Conservation (phyloP, 2,888 invertebrate species). For the Hartigia nigra region DNA sequence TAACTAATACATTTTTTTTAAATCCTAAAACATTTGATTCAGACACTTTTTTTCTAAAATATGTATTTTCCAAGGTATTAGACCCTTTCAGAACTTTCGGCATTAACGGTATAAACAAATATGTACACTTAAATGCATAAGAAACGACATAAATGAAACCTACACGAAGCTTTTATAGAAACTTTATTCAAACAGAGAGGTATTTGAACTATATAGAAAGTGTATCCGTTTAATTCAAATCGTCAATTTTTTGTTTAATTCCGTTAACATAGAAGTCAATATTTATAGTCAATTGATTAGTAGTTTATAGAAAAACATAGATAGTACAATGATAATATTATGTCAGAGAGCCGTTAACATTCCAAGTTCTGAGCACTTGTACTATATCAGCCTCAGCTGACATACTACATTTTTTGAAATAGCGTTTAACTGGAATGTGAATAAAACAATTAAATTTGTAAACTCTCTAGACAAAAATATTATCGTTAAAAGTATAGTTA, state of each 20-base stretch:
- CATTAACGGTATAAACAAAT: neutral
- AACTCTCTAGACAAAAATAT: neutral
- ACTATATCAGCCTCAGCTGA: neutral
- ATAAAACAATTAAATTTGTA: neutral
- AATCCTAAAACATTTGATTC: too few relatives aligned
- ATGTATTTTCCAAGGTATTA: too few relatives aligned
- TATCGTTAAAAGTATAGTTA: conserved; percentile 18
- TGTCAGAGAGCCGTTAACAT: neutral
- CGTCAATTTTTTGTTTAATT: neutral
- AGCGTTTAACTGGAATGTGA: neutral
- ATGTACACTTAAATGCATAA: neutral
- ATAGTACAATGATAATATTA: neutral
- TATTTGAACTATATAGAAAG: neutral
- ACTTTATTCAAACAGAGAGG: neutral
- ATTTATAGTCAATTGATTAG: conserved; percentile 20
- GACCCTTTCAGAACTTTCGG: too few relatives aligned
- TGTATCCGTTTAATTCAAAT: neutral
- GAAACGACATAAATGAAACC: neutral
- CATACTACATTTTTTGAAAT: neutral
- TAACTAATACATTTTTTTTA: too few relatives aligned
- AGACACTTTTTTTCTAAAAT: too few relatives aligned
- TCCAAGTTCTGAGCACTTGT: neutral
- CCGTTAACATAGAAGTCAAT: conserved; percentile 16
- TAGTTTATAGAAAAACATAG: conserved; percentile 4
- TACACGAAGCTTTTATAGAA: neutral